These are phyloP conservation scores for Lophotis ruficrista DNA, from an alignment of 2,113 vertebrate species.

Conservation along the genomic window DNA sequence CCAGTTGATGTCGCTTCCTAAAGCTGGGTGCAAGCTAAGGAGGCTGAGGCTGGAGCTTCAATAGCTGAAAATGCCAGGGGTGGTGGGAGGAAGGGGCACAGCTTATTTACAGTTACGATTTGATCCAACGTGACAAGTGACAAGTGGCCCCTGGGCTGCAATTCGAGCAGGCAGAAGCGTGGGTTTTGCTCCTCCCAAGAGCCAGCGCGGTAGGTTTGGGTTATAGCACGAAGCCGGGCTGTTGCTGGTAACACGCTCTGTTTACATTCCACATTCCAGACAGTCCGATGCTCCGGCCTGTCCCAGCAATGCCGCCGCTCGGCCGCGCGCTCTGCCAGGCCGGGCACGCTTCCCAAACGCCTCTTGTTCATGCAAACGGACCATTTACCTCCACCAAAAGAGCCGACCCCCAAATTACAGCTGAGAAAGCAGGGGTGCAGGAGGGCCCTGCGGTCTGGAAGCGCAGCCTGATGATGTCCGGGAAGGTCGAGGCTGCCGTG, in stretches of 20 bases:
- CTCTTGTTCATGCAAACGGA: background rate
- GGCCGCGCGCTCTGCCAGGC: background rate
- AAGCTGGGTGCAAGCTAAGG: background rate
- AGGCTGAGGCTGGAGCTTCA: background rate
- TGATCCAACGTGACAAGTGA: background rate
- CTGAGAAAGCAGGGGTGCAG: background rate
- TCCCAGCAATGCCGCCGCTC: background rate
- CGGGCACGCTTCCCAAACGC: background rate
- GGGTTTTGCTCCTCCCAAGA: background rate
- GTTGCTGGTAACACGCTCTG: constrained; percentile 36
- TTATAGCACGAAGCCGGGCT: background rate
- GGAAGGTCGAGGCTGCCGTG: background rate
- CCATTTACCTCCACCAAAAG: background rate
- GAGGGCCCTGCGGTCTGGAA: background rate
- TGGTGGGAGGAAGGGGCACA: background rate
- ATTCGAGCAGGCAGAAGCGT: background rate
- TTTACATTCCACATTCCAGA: constrained; percentile 67
- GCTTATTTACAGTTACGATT: background rate
- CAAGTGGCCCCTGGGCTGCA: background rate
- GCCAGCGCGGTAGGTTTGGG: background rate
- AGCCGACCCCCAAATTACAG: background rate
- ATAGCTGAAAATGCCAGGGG: background rate
- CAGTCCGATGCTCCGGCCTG: background rate
- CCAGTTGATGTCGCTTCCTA: background rate
- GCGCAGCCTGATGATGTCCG: background rate